A percentile compares a stretch with the other conserved stretches of the same genome.
These are phyloP conservation scores for Taeniopygia guttata DNA, from an alignment of 2,797 vertebrate genomes.

Conservation along the genomic window DNA sequence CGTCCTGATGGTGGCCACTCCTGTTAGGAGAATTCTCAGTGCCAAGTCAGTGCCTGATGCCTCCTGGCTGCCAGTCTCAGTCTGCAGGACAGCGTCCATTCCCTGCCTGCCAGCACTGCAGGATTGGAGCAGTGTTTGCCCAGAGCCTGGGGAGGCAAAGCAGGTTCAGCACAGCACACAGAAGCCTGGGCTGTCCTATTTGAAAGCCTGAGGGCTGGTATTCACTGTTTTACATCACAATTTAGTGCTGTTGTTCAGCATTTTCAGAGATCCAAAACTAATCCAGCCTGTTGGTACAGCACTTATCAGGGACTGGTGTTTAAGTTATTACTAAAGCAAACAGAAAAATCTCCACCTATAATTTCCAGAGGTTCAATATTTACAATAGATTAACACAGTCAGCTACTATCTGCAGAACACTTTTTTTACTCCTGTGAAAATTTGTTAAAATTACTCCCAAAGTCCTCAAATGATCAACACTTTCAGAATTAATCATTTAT, in stretches of 20 bases:
- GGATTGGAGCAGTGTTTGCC: background rate
- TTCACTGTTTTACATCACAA: accelerated
- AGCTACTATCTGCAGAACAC: background rate
- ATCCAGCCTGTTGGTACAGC: background rate
- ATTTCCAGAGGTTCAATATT: background rate
- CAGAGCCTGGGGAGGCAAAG: background rate
- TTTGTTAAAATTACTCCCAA: background rate
- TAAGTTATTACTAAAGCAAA: background rate
- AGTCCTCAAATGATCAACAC: background rate
- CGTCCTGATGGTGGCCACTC: background rate
- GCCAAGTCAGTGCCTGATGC: background rate
- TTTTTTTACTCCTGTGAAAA: background rate
- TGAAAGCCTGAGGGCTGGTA: background rate
- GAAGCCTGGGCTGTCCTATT: background rate
- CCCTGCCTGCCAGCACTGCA: background rate
- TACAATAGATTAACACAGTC: background rate
- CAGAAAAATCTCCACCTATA: background rate
- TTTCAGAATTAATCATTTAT: background rate
- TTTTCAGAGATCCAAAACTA: background rate
- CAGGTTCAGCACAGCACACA: background rate
- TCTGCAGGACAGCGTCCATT: background rate
- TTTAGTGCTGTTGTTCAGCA: background rate
- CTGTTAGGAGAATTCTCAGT: background rate
- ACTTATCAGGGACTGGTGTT: background rate
- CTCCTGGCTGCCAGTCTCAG: background rate